Conservation (phyloP, 92 coral and sea anemone genomes). For the Chrysogorgia sp. region DNA sequence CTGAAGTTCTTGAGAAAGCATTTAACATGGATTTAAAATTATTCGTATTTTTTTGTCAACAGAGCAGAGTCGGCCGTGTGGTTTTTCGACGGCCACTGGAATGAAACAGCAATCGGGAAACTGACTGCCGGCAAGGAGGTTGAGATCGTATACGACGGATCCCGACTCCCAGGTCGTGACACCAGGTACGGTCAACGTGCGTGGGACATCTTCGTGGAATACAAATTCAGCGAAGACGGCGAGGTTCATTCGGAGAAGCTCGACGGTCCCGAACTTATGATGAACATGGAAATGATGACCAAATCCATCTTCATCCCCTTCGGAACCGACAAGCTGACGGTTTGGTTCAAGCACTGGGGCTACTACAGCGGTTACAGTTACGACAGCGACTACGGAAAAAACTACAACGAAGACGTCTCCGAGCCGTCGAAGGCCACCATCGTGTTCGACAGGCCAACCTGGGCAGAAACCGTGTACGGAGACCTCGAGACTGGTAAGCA, state of each 20-base stretch:
- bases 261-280: not conserved
- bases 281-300: not conserved
- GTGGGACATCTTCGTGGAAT: not conserved
- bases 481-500: not conserved
- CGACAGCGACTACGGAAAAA: conserved; percentile 31
- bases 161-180: not conserved
- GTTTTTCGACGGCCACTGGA: not conserved
- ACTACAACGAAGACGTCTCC: not conserved
- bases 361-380: not conserved
- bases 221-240: conserved; percentile 15
- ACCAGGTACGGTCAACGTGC: not conserved
- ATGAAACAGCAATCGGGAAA: not conserved
- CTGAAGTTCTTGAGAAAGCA: no score
- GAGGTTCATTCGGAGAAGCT: not conserved
- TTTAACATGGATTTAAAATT: no score
- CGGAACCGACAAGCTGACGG: not conserved
- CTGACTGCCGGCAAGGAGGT: not conserved
- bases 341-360: conserved; percentile 11
- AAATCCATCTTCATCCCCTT: not conserved
- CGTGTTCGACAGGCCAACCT: not conserved
- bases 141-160: not conserved
- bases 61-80: not conserved
- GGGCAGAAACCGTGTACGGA: not conserved
- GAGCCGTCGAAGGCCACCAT: not conserved
- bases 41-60: not conserved